Evolutionary conservation across 2,888 invertebrate species (phyloP).

Genomic region (Imbricaverruca yamaguchii): DNA sequence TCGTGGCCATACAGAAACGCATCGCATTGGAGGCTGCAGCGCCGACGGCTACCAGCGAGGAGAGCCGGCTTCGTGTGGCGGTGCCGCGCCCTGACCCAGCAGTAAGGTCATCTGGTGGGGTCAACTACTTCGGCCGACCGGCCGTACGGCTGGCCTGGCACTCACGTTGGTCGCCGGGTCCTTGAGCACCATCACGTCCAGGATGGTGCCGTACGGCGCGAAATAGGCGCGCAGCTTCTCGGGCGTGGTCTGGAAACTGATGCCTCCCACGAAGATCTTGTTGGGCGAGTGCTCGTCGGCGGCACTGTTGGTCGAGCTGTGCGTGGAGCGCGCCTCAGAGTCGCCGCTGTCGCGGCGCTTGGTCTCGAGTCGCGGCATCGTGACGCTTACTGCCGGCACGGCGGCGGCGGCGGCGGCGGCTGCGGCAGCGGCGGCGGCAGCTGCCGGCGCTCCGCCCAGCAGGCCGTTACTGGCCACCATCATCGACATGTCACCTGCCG

Average conservation of each 20-base stretch:
- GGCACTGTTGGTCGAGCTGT: conserved; percentile 18
- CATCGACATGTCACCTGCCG: conserved; percentile 21
- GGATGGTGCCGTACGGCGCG: conserved; percentile 82
- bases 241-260: conserved; percentile 88
- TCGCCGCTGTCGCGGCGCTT: conserved; percentile 21
- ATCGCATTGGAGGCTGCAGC: no score
- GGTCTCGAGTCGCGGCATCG: neutral
- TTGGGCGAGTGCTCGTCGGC: conserved; percentile 51
- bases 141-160: conserved; percentile 19
- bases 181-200: conserved; percentile 88
- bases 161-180: conserved; percentile 86
- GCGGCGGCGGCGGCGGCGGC: neutral
- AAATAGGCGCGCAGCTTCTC: conserved; percentile 89
- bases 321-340: conserved; percentile 17
- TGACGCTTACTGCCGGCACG: neutral
- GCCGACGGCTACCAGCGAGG: no score
- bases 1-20: no score
- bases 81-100: no score
- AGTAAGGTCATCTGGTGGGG: no score
- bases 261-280: conserved; percentile 82
- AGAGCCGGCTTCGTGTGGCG: no score
- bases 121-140: no score
- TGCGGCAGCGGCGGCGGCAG: neutral
- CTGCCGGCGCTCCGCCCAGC: conserved; percentile 1
- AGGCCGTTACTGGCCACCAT: conserved; percentile 17